Evolutionary conservation across 2,797 vertebrate species (phyloP).

Genomic region (Champsocephalus esox): DNA sequence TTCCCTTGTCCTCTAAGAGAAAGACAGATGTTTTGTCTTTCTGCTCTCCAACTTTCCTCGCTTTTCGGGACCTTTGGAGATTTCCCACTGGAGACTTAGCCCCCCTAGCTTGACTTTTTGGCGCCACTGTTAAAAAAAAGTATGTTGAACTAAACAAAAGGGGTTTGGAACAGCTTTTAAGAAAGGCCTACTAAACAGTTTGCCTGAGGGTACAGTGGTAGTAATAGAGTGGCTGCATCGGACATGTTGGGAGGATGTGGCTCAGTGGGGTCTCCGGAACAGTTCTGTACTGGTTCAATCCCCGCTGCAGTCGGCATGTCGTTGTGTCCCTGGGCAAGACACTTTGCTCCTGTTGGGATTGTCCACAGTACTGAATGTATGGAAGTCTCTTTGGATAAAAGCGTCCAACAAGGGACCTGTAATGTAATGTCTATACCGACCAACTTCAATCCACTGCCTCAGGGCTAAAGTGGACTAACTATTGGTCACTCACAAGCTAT

Average conservation of each 20-base stretch:
- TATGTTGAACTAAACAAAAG: constrained; percentile 35
- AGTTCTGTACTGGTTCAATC: no score
- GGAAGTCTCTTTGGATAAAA: no score
- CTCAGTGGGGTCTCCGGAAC: no score
- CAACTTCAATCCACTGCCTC: neutral
- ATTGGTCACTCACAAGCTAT: neutral
- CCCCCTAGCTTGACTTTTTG: constrained; percentile 35
- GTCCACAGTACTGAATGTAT: no score
- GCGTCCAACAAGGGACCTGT: no score
- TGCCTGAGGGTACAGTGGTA: neutral
- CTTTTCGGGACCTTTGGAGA: constrained; percentile 30
- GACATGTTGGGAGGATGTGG: no score
- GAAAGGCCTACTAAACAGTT: neutral
- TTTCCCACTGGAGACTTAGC: constrained; percentile 44
- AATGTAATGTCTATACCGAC: no score
- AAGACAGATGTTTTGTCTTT: constrained; percentile 67
- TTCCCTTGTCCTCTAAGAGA: constrained; percentile 63
- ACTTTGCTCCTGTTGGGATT: no score
- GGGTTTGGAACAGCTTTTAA: constrained; percentile 17
- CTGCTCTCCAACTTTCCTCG: constrained; percentile 47
- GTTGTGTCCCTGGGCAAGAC: no score
- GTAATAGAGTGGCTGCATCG: neutral
- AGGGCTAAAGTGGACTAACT: neutral
- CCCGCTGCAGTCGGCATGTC: no score
- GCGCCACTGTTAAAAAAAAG: constrained; percentile 14